Base-by-base conservation (phyloP, 2,888 invertebrate species). In the Microplitis manilae region DNA sequence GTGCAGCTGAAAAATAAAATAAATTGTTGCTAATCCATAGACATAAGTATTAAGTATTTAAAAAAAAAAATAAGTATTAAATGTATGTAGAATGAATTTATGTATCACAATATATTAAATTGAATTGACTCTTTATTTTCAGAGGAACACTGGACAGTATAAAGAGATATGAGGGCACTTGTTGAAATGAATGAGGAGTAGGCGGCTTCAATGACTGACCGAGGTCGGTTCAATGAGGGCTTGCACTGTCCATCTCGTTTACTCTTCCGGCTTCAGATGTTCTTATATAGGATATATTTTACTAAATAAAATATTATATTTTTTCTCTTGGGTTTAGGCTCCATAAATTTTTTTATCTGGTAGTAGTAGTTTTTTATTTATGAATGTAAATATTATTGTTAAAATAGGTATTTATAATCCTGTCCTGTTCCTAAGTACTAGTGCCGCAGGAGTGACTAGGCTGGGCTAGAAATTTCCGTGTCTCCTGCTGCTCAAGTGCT, bases 401-500 rank as follows among this genome's bases (percentile, higher is more conserved):
- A 9, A 65, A 38, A 20, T 6, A 61, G n/a, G 2, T 41, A 62
- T 17, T 41, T 64, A 15, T 80, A 81, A 85, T 87, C 90, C 92
- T 92, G 93, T 92, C 94, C 93, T 95, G 94, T 95, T 95, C 93
- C 95, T 95, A 95, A 95, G 95, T 95, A 95, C 95, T 95, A 95
- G 95, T 95, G 95, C 95, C 95, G 95, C 95, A 95, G 95, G 95
- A 95, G 95, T 94, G 93, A 92, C 92, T 92, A 90, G 88, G 87
- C 90, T 90, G 87, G 87, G 83, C 84, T 86, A 85, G 84, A 86
- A 84, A 85, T 87, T 86, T 85, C 88, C 87, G 88, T 90, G 91
- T 94, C 95, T 95, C 95, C 95, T 95, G 95, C 95, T 95, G 95
- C 95, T 94, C 95, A 94, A 95, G 95, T 95, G 95, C 95, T 95